A percentile compares a stretch with the other conserved stretches of the same genome.
These are phyloP conservation scores for Jaculus jaculus DNA, from an alignment of 2,113 vertebrate species.

Conservation along the genomic window DNA sequence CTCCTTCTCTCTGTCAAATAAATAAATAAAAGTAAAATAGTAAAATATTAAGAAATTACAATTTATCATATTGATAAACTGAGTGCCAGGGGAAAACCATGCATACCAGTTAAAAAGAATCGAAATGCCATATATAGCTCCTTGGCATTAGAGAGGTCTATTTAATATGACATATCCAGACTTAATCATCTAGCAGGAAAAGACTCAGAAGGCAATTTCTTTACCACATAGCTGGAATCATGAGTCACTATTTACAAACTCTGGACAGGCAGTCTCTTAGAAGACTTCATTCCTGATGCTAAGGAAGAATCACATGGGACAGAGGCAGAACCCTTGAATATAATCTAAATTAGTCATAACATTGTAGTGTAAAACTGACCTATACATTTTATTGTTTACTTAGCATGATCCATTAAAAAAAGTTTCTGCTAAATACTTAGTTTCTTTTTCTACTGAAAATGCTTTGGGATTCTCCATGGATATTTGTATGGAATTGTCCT, in stretches of 20 bases:
- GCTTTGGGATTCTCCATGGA: not conserved
- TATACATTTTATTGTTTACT: not conserved
- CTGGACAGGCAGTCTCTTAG: not conserved
- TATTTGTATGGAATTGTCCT: constrained; percentile 10
- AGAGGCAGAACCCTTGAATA: not conserved
- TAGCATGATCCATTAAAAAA: not conserved
- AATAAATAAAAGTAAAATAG: too few relatives aligned
- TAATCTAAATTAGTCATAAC: not conserved
- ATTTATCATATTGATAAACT: constrained; percentile 71
- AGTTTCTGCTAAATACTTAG: not conserved
- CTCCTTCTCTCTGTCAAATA: too few relatives aligned
- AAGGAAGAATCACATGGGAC: not conserved
- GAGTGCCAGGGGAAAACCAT: constrained; percentile 62
- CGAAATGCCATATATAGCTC: not conserved
- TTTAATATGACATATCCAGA: not conserved
- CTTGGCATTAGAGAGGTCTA: not conserved
- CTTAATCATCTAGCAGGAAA: not conserved
- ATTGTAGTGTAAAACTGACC: not conserved
- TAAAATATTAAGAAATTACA: constrained; percentile 68
- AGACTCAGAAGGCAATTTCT: not conserved
- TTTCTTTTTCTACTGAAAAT: constrained; percentile 39
- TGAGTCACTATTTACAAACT: constrained; percentile 3
- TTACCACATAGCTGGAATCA: not conserved
- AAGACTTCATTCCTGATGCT: not conserved
- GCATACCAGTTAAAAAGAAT: constrained; percentile 16